phyloP scores from a whole-genome alignment of 2,797 vertebrate species.

The Rhinatrema bivittatum region DNA sequence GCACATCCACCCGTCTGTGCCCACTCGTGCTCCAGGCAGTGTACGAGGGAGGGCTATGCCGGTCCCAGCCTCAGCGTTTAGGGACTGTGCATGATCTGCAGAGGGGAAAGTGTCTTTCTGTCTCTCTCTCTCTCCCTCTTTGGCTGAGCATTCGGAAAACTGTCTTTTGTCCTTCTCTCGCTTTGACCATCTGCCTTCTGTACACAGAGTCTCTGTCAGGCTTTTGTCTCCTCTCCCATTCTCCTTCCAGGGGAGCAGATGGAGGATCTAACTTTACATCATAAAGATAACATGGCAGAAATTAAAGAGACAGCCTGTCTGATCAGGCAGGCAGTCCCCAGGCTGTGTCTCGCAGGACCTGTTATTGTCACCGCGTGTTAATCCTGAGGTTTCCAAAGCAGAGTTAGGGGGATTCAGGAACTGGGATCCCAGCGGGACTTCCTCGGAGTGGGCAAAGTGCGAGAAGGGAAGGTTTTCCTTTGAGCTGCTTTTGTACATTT shows the following conservation, averaged over 20 bases:
- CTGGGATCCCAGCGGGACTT: fast-evolving
- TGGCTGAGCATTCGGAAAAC: too few species aligned
- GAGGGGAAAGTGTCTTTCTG: too few species aligned
- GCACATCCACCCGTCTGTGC: neutral
- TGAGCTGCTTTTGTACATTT: fast-evolving
- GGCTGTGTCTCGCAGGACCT: neutral
- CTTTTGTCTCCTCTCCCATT: too few species aligned
- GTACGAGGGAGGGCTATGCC: too few species aligned
- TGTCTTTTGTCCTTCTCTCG: too few species aligned
- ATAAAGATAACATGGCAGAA: neutral
- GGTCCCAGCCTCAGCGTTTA: too few species aligned
- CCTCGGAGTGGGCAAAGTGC: neutral
- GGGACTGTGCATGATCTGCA: too few species aligned
- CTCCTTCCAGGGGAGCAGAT: neutral
- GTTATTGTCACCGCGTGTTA: neutral
- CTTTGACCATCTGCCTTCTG: too few species aligned
- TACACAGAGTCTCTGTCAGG: too few species aligned
- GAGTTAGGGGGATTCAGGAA: neutral
- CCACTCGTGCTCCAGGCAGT: too few species aligned
- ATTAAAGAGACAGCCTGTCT: neutral
- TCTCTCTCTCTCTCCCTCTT: too few species aligned
- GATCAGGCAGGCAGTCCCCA: neutral
- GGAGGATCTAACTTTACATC: neutral
- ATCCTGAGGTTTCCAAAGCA: neutral
- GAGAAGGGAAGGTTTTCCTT: neutral